Percentiles rank a stretch among this genome's conserved stretches.
Conservation (phyloP, 2,797 vertebrate genomes). For the Myotis pilosus region DNA sequence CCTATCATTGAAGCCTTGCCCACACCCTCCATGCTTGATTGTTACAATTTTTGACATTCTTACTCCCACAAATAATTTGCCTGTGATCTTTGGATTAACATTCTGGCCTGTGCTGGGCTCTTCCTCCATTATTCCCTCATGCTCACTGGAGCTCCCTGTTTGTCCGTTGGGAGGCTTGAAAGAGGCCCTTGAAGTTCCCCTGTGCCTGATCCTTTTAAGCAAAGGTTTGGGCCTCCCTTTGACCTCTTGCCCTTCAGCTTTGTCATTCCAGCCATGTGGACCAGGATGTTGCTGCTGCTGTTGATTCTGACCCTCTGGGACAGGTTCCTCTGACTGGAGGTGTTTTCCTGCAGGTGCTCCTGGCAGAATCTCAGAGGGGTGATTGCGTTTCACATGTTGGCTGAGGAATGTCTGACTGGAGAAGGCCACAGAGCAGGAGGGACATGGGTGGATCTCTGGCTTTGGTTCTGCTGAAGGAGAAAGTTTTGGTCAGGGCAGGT, state of each 20-base stretch:
- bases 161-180: not conserved
- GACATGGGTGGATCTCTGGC: slow-evolving; percentile 42
- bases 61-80: not conserved
- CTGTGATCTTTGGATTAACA: not conserved
- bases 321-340: not conserved
- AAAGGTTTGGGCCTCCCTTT: not conserved
- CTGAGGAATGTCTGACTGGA: slow-evolving; percentile 67
- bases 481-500: not conserved
- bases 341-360: not conserved
- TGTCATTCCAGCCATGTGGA: not conserved
- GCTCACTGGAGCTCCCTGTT: not conserved
- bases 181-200: not conserved
- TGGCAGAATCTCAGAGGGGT: slow-evolving; percentile 10
- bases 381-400: slow-evolving; percentile 50
- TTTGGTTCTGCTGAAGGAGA: slow-evolving; percentile 35
- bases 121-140: not conserved
- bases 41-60: not conserved
- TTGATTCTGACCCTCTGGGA: not conserved
- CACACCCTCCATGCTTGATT: not conserved
- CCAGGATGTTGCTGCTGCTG: not conserved
- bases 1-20: not conserved
- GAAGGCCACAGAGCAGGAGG: slow-evolving; percentile 64
- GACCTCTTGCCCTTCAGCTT: not conserved
- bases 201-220: not conserved
- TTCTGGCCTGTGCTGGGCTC: not conserved